Evolutionary conservation across 2,113 vertebrate species (phyloP).

Genomic region (Upupa epops): DNA sequence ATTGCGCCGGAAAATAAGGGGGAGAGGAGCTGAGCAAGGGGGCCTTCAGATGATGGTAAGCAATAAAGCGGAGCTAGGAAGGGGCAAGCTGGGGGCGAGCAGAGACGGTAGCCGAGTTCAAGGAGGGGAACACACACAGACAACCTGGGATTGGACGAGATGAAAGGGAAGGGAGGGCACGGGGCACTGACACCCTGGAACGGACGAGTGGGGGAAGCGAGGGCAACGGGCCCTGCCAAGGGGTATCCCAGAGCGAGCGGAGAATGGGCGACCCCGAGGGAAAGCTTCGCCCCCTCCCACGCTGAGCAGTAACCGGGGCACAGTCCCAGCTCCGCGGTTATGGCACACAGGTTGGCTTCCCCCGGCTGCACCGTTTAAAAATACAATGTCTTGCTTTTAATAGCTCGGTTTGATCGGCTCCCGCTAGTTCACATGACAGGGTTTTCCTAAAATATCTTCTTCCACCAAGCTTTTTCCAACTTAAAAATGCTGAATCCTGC

Average conservation of each 20-base stretch:
- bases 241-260: conserved; percentile 55
- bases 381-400: conserved; percentile 78
- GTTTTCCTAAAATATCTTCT: conserved; percentile 78
- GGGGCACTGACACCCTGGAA: background rate
- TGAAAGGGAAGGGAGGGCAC: background rate
- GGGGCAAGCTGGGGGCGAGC: background rate
- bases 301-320: conserved; percentile 50
- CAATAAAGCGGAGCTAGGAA: background rate
- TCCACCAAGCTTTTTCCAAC: conserved; percentile 73
- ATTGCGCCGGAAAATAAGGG: background rate
- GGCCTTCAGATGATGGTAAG: fast-evolving
- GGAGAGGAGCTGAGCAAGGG: background rate
- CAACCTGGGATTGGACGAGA: background rate
- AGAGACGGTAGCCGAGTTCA: background rate
- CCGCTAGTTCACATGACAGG: conserved; percentile 71
- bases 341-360: conserved; percentile 69
- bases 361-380: conserved; percentile 64
- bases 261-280: conserved; percentile 56
- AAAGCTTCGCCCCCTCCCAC: conserved; percentile 69
- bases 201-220: background rate
- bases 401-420: conserved; percentile 66
- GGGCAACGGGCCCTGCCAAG: background rate
- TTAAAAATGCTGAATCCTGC: conserved; percentile 76
- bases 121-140: background rate
- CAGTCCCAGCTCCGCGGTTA: conserved; percentile 52